Percentiles rank a stretch among this genome's conserved stretches.
Conservation (phyloP, 2,113 vertebrate genomes). For the Rattus norvegicus region DNA sequence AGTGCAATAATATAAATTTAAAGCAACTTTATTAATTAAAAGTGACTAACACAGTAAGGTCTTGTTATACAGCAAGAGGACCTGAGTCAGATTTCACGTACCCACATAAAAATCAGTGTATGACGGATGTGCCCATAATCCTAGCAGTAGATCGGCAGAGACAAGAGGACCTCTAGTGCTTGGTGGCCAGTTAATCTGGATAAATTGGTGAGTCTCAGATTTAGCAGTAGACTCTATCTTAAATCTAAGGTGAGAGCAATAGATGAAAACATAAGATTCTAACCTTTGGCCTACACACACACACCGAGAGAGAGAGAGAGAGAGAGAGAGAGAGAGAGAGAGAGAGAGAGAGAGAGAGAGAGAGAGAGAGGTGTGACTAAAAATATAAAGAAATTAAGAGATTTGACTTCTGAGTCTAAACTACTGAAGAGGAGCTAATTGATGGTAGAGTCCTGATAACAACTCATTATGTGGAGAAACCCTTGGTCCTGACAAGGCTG, state of each 20-base stretch:
- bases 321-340: not conserved
- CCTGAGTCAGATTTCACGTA: not conserved
- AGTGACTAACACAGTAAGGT: not conserved
- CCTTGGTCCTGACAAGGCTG: no score
- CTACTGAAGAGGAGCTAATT: not conserved
- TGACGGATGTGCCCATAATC: no score
- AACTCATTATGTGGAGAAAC: not conserved
- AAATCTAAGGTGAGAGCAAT: not conserved
- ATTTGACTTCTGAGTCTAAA: conserved; percentile 30
- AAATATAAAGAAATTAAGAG: conserved; percentile 32
- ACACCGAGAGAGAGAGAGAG: not conserved
- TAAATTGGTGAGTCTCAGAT: not conserved
- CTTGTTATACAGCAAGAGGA: not conserved
- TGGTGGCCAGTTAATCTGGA: no score
- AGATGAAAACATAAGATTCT: not conserved
- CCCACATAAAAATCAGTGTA: not conserved
- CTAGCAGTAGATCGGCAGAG: not conserved
- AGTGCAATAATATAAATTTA: conserved; percentile 20
- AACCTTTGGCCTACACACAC: not conserved
- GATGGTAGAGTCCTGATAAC: not conserved
- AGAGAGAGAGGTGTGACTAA: not conserved
- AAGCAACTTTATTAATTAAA: conserved; percentile 14
- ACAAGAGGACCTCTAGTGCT: no score
- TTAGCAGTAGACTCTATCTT: not conserved
- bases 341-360: not conserved